phyloP scores from a whole-genome alignment of 2,113 vertebrate species.

The Myanophis thanlyinensis region DNA sequence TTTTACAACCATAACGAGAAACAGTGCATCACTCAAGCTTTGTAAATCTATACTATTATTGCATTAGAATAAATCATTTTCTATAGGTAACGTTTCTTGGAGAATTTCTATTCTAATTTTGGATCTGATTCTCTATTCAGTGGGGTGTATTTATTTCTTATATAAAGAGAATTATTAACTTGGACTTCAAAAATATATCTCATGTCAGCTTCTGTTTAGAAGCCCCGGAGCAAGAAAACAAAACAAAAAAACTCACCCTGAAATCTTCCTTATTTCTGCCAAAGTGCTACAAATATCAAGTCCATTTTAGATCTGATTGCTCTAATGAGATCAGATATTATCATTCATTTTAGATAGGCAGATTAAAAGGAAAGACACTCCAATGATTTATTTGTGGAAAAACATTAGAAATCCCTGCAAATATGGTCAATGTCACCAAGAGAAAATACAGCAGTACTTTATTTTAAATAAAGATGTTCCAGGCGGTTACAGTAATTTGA shows the following conservation, averaged over 20 bases:
- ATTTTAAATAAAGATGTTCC: constrained; percentile 73
- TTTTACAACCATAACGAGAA: constrained; percentile 82
- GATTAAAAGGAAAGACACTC: constrained; percentile 51
- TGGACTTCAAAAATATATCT: constrained; percentile 81
- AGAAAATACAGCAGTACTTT: constrained; percentile 57
- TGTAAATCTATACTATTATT: constrained; percentile 84
- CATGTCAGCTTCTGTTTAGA: constrained; percentile 76
- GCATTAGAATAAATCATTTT: constrained; percentile 83
- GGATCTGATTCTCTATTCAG: constrained; percentile 63
- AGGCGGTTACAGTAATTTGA: constrained; percentile 74
- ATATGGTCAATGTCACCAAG: constrained; percentile 53
- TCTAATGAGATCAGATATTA: constrained; percentile 62
- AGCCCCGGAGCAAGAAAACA: constrained; percentile 72
- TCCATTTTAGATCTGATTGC: constrained; percentile 72
- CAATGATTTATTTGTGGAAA: constrained; percentile 57
- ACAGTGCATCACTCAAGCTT: constrained; percentile 77
- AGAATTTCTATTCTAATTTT: constrained; percentile 76
- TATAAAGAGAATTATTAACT: constrained; percentile 82
- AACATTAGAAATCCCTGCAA: constrained; percentile 57
- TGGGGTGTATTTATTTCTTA: constrained; percentile 77
- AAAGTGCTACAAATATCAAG: constrained; percentile 70
- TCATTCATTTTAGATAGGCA: constrained; percentile 41
- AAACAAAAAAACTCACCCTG: constrained; percentile 24
- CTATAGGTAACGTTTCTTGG: constrained; percentile 72
- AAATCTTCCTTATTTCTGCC: constrained; percentile 74